These are phyloP conservation scores for Bos javanicus DNA, from an alignment of 2,113 vertebrate genomes.

Conservation along the genomic window DNA sequence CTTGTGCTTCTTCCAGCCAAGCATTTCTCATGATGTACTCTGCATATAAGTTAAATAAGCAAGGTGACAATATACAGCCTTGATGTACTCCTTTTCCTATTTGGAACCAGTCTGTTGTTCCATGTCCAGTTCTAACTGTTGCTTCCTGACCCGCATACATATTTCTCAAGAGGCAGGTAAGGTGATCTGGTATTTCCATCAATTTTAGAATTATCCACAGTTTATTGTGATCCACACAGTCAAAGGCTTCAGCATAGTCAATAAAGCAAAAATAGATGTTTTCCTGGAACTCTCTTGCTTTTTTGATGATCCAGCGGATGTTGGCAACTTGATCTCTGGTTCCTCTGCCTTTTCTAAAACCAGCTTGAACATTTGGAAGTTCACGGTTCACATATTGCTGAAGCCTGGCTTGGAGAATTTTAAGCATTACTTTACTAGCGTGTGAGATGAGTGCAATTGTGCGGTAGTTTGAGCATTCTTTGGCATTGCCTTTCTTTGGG, in stretches of 20 bases:
- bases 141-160: neutral
- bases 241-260: neutral
- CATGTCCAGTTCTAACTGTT: neutral
- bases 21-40: neutral
- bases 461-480: fast-evolving
- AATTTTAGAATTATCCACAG: neutral
- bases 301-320: fast-evolving
- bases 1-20: neutral
- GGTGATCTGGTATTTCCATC: neutral
- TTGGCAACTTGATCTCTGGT: neutral
- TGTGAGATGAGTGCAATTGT: neutral
- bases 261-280: neutral
- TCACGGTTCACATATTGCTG: fast-evolving
- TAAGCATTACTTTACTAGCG: neutral
- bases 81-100: neutral
- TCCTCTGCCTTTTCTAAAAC: neutral
- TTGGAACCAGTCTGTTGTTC: neutral
- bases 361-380: neutral
- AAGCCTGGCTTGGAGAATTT: neutral
- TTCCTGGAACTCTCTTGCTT: neutral
- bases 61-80: neutral
- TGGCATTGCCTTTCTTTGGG: neutral
- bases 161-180: neutral
- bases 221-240: neutral
- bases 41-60: neutral